Conservation (phyloP, 2,113 vertebrate genomes). For the Probosciger aterrimus region DNA sequence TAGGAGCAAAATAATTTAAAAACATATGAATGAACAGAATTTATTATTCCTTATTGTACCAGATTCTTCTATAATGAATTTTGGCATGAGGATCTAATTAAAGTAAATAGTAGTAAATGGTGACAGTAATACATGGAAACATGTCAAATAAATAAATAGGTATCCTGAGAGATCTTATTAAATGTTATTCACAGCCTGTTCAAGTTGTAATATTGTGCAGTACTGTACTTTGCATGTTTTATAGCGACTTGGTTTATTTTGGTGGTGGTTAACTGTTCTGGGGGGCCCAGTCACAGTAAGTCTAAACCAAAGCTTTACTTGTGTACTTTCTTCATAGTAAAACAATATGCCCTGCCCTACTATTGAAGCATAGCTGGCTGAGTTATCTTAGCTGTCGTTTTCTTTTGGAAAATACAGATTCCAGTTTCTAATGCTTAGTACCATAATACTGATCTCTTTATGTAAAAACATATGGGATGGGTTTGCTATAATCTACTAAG, state of each 20-base stretch:
- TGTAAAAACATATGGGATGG: neutral
- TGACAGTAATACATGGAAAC: slow-evolving; percentile 44
- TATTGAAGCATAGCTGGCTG: neutral
- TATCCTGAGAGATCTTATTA: neutral
- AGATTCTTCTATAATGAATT: slow-evolving; percentile 52
- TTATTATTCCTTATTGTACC: slow-evolving; percentile 59
- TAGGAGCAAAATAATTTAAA: slow-evolving; percentile 35
- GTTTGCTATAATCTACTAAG: neutral
- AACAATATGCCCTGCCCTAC: neutral
- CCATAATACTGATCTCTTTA: neutral
- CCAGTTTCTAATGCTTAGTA: neutral
- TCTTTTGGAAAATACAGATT: neutral
- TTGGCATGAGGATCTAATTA: slow-evolving; percentile 65
- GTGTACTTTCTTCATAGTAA: neutral
- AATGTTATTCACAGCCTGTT: neutral
- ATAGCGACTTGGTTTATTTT: neutral
- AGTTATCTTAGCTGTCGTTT: neutral
- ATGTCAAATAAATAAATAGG: slow-evolving; percentile 27
- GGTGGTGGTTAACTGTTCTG: neutral
- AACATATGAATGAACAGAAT: slow-evolving; percentile 50
- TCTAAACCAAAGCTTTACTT: neutral
- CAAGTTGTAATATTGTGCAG: neutral
- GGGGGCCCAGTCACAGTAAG: neutral
- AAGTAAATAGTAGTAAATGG: slow-evolving; percentile 22
- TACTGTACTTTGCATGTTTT: neutral